Evolutionary conservation across 2,113 vertebrate species (phyloP), one percentile per base, ranked within the genome.

Genomic region (Origma solitaria): DNA sequence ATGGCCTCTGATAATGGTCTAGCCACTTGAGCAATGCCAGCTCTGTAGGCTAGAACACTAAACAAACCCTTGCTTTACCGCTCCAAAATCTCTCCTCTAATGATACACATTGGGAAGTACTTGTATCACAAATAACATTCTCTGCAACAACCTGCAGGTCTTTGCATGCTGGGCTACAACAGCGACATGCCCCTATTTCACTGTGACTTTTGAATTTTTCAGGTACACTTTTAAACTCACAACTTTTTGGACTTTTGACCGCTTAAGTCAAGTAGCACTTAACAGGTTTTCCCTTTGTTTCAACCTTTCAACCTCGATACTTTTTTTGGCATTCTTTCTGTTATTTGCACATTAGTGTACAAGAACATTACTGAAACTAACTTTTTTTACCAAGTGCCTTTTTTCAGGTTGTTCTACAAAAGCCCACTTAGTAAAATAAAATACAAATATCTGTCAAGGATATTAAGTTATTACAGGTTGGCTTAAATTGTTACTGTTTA

Each of bases 11-110:
- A 40, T 27, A 17, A 3, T 40, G 3, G 4, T 25, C 9, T 45
- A 37, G 56, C 16, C 20, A 47, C n/a, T 38, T 0, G 1, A 31
- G 28, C 13, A 42, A 49, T 0, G 8, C 6, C n/a, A 62, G 54
- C 7, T 57, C n/a, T 12, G 2, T 10, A 58, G 21, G 25, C 38
- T 12, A 11, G 10, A 28, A 31, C 19, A 49, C 23, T 40, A 25
- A 62, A 62, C 19, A 75, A 25, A 5, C 2, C 14, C 8, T 37
- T 66, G 35, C 20, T 72, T 51, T 83, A 27, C 23, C 49, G 24
- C 3, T 56, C 33, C 30, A 13, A 37, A 56, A 80, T 27, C 20
- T 49, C 33, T 12, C 18, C 62, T 62, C 18, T 47, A 42, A 37
- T 33, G 37, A 61, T 22, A 30, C 28, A 19, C 35, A 35, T 28